Conservation (phyloP, 2,113 vertebrate genomes). For the Pagrus major region DNA sequence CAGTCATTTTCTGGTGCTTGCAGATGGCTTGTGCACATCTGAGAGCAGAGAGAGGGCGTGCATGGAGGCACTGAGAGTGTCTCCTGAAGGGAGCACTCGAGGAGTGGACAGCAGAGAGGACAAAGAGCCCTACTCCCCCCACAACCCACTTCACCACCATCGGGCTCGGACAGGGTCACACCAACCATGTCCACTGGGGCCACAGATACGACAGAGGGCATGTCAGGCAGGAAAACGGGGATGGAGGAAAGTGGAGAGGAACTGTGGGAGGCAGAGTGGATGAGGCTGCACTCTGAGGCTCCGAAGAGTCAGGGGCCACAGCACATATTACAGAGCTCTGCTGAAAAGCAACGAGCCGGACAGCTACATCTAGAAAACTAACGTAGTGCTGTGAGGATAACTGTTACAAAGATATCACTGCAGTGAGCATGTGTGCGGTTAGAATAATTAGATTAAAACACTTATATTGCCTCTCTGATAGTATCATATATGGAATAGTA, state of each 20-base stretch:
- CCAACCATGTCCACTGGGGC: conserved; percentile 43
- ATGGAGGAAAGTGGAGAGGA: conserved; percentile 29
- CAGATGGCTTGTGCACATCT: background rate
- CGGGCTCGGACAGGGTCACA: conserved; percentile 58
- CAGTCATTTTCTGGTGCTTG: conserved; percentile 10
- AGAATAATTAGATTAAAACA: conserved; percentile 45
- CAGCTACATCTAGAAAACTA: conserved; percentile 16
- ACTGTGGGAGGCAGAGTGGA: conserved; percentile 52
- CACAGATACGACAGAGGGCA: conserved; percentile 15
- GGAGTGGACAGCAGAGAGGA: conserved; percentile 23
- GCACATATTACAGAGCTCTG: conserved; percentile 24
- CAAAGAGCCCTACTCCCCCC: conserved; percentile 12
- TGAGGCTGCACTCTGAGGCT: conserved; percentile 35
- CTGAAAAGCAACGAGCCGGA: conserved; percentile 35
- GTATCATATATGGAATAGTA: conserved; percentile 11
- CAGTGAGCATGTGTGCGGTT: conserved; percentile 16
- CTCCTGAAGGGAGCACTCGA: conserved; percentile 19
- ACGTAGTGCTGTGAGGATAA: background rate
- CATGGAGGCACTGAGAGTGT: background rate
- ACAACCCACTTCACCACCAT: conserved; percentile 7
- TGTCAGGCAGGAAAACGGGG: conserved; percentile 25
- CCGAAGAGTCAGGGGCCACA: conserved; percentile 10
- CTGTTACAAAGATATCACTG: background rate
- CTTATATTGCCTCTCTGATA: background rate
- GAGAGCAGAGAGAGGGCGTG: conserved; percentile 1